These are phyloP conservation scores for Spodoptera picta DNA, from an alignment of 2,888 invertebrate species.

Conservation along the genomic window DNA sequence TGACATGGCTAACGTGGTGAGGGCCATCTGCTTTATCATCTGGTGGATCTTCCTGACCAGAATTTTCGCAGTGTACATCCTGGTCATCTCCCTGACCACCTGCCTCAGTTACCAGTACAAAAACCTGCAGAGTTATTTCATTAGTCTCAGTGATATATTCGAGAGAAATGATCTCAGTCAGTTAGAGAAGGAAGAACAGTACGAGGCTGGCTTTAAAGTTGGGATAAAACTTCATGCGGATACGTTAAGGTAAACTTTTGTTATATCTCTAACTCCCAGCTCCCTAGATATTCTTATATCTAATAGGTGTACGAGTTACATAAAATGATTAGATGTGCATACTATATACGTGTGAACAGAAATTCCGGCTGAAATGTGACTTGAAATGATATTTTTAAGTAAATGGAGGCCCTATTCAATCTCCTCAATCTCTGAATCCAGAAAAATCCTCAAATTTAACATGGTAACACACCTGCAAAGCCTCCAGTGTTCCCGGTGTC, in stretches of 20 bases:
- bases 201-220: slow-evolving; percentile 64
- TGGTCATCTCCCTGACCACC: slow-evolving; percentile 58
- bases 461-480: no score
- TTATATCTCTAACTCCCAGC: no score
- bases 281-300: no score
- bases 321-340: no score
- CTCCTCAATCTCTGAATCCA: no score
- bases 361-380: no score
- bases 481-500: no score
- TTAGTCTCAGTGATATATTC: slow-evolving; percentile 64
- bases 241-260: slow-evolving; percentile 65
- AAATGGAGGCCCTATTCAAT: no score
- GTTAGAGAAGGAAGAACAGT: slow-evolving; percentile 63
- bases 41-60: slow-evolving; percentile 62
- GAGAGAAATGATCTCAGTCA: slow-evolving; percentile 53
- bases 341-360: no score
- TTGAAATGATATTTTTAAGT: no score
- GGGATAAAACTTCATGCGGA: slow-evolving; percentile 71
- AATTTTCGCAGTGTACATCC: slow-evolving; percentile 47
- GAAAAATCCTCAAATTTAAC: no score
- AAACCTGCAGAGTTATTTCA: slow-evolving; percentile 71
- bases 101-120: slow-evolving; percentile 67
- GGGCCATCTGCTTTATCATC: slow-evolving; percentile 53
- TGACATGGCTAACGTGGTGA: slow-evolving; percentile 41
- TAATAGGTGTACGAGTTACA: no score